A percentile compares a stretch with the other conserved stretches of the same genome.
These are phyloP conservation scores for Sarcophaga bullata DNA, from an alignment of 1,140 invertebrate genomes.

Conservation along the genomic window DNA sequence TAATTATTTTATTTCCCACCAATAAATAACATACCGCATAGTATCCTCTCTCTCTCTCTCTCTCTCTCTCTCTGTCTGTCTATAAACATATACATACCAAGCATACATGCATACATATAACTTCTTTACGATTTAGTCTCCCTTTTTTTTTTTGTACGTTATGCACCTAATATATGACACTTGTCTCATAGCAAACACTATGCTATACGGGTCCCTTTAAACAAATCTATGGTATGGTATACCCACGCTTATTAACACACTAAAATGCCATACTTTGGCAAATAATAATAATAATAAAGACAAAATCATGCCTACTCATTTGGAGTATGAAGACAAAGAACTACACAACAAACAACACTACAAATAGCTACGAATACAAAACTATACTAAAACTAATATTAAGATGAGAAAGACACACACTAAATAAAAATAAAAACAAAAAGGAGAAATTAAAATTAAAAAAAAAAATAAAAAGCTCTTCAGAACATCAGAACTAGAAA, in stretches of 20 bases:
- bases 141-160: background rate
- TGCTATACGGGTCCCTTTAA: background rate
- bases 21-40: background rate
- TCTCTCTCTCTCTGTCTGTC: background rate
- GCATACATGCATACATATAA: too few relatives aligned
- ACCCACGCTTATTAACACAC: slow-evolving; percentile 35
- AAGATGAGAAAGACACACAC: background rate
- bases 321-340: background rate
- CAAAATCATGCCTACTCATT: slow-evolving; percentile 27
- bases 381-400: slow-evolving; percentile 5
- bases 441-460: background rate
- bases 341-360: background rate
- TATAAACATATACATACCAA: background rate
- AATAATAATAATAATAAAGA: background rate
- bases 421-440: slow-evolving; percentile 19
- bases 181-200: slow-evolving; percentile 4
- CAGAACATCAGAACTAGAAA: slow-evolving; percentile 3
- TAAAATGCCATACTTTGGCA: background rate
- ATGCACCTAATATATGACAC: slow-evolving; percentile 32
- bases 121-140: too few relatives aligned
- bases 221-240: background rate
- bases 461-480: background rate
- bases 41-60: background rate
- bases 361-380: background rate
- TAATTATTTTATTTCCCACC: background rate